phyloP scores from a whole-genome alignment of 2,797 vertebrate species.

The Mergus octosetaceus region DNA sequence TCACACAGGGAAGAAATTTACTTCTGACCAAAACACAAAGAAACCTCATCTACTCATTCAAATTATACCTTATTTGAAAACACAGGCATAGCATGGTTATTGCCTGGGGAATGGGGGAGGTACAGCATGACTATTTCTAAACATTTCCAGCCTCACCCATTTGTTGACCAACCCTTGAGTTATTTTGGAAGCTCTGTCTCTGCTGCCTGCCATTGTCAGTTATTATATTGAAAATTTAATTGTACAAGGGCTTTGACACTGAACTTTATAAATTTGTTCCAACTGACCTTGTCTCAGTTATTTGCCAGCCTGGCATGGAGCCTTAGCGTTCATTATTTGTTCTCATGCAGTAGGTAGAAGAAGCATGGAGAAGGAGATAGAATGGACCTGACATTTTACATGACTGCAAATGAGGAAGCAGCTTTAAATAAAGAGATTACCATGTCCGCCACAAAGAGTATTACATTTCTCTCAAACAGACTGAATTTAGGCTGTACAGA shows the following conservation, averaged over 20 bases:
- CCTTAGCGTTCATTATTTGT: slow-evolving; percentile 58
- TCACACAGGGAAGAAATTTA: slow-evolving; percentile 66
- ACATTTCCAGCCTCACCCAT: slow-evolving; percentile 63
- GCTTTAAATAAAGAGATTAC: slow-evolving; percentile 65
- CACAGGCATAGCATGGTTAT: background rate
- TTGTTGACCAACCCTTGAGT: slow-evolving; percentile 71
- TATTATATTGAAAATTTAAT: slow-evolving; percentile 59
- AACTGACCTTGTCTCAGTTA: slow-evolving; percentile 73
- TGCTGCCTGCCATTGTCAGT: slow-evolving; percentile 39
- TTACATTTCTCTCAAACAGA: slow-evolving; percentile 49
- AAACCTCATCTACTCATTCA: slow-evolving; percentile 41
- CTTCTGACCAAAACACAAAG: slow-evolving; percentile 52
- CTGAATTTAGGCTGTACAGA: slow-evolving; percentile 7
- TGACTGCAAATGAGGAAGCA: slow-evolving; percentile 51
- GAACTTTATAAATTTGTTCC: slow-evolving; percentile 71
- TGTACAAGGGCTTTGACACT: slow-evolving; percentile 64
- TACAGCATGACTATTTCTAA: slow-evolving; percentile 58
- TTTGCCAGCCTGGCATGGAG: slow-evolving; percentile 59
- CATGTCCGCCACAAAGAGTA: slow-evolving; percentile 12
- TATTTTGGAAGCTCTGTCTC: slow-evolving; percentile 61
- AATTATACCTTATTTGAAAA: slow-evolving; percentile 53
- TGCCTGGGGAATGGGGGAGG: slow-evolving; percentile 11
- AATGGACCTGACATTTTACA: slow-evolving; percentile 47
- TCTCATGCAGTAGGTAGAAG: slow-evolving; percentile 50
- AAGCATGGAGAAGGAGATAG: slow-evolving; percentile 7